Base-by-base conservation (phyloP, 2,888 invertebrate species). In the Biston betularia region DNA sequence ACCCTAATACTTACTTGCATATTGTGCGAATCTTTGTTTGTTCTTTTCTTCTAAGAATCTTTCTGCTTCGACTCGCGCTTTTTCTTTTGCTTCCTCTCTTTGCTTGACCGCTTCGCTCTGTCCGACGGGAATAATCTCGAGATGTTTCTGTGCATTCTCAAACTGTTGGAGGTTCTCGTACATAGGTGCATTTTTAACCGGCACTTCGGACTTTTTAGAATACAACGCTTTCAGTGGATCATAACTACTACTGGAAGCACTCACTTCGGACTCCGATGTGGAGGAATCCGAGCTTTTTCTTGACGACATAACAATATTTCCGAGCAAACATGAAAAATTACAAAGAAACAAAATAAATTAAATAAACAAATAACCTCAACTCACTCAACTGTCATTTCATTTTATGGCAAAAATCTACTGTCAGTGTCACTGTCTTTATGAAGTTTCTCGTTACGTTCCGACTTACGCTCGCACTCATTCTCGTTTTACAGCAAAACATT, bases 221-320 rank as follows among this genome's bases (percentile, higher is more conserved):
- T 96, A 96, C 12, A 97, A 87, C 0, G 96, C 97, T 81, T 95
- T 95, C 2, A 97, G 46, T 0, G 97, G 96, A 88, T 97, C 95
- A 76, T 96, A 97, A 56, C 89, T 89, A 33, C 89, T 86, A 77
- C 92, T 90, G 71, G 87, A 86, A 0, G 87, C 86, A 80, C 85
- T 87, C 1, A 89, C 78, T 84, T 93, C 93, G 1, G 92, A 89
- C 48, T 93, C 93, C 10, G 92, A 90, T 64, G 88, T 86, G 3
- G 93, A 92, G 14, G 90, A 87, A 79, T 87, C 88, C 0, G 87
- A 85, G 46, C 79, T 78, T 70, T 78, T 80, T 62, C 74, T 75
- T 34, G 73, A 79, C 54, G 90, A 86, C 92, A 93, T 92, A 45
- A 56, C 45, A 42, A 54, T 60, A 55, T 59, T 54, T 48, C 14